A percentile compares a stretch with the other conserved stretches of the same genome.
Conservation (phyloP, 2,888 invertebrate genomes). For the Adineta ricciae region DNA sequence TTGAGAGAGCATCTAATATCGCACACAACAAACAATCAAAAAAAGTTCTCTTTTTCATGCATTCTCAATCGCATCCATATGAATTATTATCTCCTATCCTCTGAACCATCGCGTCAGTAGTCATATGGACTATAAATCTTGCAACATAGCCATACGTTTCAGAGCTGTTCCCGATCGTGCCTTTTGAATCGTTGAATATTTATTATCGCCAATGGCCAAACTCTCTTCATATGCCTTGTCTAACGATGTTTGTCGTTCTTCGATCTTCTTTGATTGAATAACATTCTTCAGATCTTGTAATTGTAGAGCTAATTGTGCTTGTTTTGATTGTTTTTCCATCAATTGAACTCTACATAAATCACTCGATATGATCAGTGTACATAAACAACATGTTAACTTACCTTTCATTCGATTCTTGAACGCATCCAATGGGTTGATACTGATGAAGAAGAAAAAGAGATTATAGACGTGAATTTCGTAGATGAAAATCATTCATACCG, state of each 20-base stretch:
- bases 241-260: constrained; percentile 58
- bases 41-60: not conserved
- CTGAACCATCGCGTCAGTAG: not conserved
- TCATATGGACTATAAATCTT: constrained; percentile 14
- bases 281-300: constrained; percentile 78
- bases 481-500: not conserved
- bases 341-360: not conserved
- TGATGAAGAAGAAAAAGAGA: not conserved
- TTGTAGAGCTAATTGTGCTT: constrained; percentile 52
- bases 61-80: not conserved
- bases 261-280: constrained; percentile 85
- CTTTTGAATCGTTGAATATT: constrained; percentile 84
- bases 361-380: not conserved
- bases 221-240: constrained; percentile 70
- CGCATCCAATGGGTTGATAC: not conserved
- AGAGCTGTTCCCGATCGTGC: not conserved
- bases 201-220: constrained; percentile 76
- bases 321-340: not conserved
- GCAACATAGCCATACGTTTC: not conserved
- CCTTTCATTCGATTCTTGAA: not conserved
- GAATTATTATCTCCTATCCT: not conserved
- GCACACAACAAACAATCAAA: not conserved
- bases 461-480: not conserved
- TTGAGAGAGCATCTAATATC: not conserved
- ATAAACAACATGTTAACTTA: not conserved